A percentile compares a stretch with the other conserved stretches of the same genome.
Conservation (phyloP, 2,797 vertebrate genomes). For the Parauchenoglanis ngamensis region DNA sequence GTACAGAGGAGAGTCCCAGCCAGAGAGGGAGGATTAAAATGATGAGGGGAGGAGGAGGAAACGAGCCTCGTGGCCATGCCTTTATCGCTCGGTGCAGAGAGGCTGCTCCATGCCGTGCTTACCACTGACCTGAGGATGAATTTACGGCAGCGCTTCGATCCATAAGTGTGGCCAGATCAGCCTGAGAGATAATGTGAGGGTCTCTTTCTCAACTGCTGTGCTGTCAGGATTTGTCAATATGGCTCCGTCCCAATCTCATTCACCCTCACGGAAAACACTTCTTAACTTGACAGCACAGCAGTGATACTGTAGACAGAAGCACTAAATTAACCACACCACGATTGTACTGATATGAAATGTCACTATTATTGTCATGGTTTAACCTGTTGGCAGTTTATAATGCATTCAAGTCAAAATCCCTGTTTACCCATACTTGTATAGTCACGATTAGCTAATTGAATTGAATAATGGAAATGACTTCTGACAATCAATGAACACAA, state of each 20-base stretch:
- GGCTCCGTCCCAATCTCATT: constrained; percentile 30
- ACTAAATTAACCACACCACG: constrained; percentile 26
- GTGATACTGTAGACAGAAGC: constrained; percentile 26
- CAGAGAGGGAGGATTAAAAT: constrained; percentile 39
- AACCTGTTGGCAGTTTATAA: not conserved
- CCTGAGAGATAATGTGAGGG: constrained; percentile 41
- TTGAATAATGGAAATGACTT: not conserved
- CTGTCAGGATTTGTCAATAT: constrained; percentile 41
- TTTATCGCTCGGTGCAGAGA: constrained; percentile 42
- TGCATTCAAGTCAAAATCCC: not conserved
- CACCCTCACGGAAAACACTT: constrained; percentile 20
- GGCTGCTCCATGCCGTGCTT: constrained; percentile 24
- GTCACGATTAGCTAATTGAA: not conserved
- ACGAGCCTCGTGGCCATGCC: constrained; percentile 21
- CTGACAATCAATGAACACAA: not conserved
- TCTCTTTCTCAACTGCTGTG: constrained; percentile 31
- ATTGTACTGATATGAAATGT: not conserved
- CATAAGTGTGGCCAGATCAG: constrained; percentile 49
- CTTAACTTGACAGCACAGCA: constrained; percentile 44
- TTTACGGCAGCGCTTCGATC: constrained; percentile 52
- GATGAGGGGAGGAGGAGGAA: constrained; percentile 21
- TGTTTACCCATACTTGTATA: not conserved
- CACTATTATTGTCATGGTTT: too few relatives aligned
- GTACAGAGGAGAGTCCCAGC: not conserved
- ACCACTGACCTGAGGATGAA: constrained; percentile 43